Conservation (phyloP, 2,113 vertebrate species). For the Microcebus tavaratra region DNA sequence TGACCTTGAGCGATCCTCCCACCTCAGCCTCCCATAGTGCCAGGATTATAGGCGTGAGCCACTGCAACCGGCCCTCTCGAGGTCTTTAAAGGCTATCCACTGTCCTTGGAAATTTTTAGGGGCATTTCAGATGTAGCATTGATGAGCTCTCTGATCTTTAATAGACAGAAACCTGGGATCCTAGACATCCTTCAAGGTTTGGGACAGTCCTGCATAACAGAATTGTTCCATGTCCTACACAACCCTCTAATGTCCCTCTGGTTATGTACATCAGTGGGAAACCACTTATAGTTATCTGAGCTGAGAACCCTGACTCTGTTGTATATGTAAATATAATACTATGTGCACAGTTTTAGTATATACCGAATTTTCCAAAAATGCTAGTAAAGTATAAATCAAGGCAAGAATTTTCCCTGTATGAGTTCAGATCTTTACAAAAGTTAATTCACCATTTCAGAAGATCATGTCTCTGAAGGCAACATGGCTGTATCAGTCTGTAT, state of each 20-base stretch:
- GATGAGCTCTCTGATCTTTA: background rate
- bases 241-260: background rate
- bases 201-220: background rate
- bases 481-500: background rate
- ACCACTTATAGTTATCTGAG: background rate
- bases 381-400: background rate
- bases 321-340: background rate
- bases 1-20: too few species aligned
- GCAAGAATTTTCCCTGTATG: background rate
- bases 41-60: too few species aligned
- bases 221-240: background rate
- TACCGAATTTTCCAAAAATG: background rate
- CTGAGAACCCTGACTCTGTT: background rate
- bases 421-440: background rate
- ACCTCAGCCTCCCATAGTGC: too few species aligned
- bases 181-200: background rate
- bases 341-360: background rate
- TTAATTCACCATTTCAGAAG: background rate
- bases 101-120: background rate
- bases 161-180: background rate
- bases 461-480: background rate
- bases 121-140: background rate
- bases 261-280: background rate
- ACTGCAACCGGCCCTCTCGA: background rate
- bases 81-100: background rate